Base-by-base conservation (phyloP, 2,113 vertebrate species). In the Aptenodytes patagonicus region DNA sequence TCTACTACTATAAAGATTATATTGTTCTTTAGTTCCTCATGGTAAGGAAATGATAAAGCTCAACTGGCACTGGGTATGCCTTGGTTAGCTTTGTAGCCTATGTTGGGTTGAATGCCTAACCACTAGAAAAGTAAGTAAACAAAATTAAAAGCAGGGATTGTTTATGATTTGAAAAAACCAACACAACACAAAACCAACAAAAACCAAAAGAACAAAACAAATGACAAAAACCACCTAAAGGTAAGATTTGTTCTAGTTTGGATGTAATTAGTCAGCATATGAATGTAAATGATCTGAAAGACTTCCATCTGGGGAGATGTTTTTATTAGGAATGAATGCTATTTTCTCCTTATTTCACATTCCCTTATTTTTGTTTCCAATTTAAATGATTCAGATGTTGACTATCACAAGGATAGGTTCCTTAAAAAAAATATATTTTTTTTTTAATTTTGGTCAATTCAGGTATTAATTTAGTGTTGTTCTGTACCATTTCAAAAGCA, bases 241-340 rank as follows among this genome's bases (percentile, higher is more conserved):
- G 1, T 84, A 64, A 72, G 44, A 34, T 31, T 95, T 97, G 55
- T 85, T 90, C 61, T 94, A 82, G 55, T 91, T 84, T 80, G 28
- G 65, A 69, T 82, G 55, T 83, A 89, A 91, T 72, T 92, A 96
- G 87, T 95, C 62, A 95, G 70, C 46, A 76, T 77, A 79, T 49
- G 60, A 65, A 83, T 95, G 77, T 72, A 94, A 83, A 78, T 90
- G 14, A 73, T 68, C 77, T 83, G 87, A 91, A 96, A 89, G n/a
- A 69, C 60, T 97, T 98, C 69, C 55, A 86, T 95, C 68, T 95
- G 51, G 78, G 28, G 83, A 96, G 57, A 66, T 78, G 29, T 12
- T 78, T 87, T 71, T 72, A 81, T 95, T 89, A 61, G 47, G 47
- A 89, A 36, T 60, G 4, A 89, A 38, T 66, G 18, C 5, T 58